Evolutionary conservation across 2,888 invertebrate species (phyloP).

Genomic region (Prostheceraeus crozeri): DNA sequence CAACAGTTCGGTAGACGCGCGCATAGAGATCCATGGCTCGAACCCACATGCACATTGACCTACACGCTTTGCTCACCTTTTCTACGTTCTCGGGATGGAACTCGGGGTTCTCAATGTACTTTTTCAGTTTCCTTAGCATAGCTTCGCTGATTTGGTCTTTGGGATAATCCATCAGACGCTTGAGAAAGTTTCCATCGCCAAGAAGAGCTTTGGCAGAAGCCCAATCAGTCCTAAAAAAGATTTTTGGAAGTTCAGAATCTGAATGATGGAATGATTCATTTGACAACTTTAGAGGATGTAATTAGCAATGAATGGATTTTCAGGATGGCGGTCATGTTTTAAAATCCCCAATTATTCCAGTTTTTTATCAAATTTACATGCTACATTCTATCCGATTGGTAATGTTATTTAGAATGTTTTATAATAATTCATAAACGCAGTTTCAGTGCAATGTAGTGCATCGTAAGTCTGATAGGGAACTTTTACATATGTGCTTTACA

Average conservation of each 20-base stretch:
- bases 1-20: constrained; percentile 74
- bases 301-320: too few species aligned
- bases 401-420: too few species aligned
- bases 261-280: too few species aligned
- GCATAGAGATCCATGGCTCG: constrained; percentile 80
- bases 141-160: constrained; percentile 69
- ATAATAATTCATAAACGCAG: too few species aligned
- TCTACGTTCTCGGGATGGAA: constrained; percentile 75
- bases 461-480: too few species aligned
- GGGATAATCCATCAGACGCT: constrained; percentile 72
- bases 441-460: too few species aligned
- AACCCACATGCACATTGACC: constrained; percentile 84
- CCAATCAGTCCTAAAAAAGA: constrained; percentile 70
- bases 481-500: too few species aligned
- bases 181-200: constrained; percentile 74
- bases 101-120: constrained; percentile 74
- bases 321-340: too few species aligned
- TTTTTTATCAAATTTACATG: too few species aligned
- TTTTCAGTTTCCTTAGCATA: constrained; percentile 68
- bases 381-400: too few species aligned
- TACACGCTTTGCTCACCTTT: constrained; percentile 73
- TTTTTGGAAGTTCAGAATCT: background rate
- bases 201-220: constrained; percentile 71
- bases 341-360: too few species aligned
- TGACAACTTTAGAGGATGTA: too few species aligned